These are phyloP conservation scores for Dasysyrphus albostriatus DNA, from an alignment of 2,888 invertebrate species.

Conservation along the genomic window DNA sequence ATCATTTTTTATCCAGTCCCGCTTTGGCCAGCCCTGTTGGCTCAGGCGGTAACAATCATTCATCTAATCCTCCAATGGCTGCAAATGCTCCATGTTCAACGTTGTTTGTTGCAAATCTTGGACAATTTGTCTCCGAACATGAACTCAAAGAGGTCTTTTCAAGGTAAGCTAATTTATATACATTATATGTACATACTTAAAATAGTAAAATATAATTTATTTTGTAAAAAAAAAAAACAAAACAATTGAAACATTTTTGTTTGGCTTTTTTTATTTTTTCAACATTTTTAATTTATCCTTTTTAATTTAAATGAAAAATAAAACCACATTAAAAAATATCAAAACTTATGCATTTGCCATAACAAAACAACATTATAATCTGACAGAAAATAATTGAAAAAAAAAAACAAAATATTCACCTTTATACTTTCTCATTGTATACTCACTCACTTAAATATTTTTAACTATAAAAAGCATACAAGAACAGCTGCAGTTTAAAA, in stretches of 20 bases:
- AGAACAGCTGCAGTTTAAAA: slow-evolving; percentile 59
- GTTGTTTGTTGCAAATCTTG: slow-evolving; percentile 98
- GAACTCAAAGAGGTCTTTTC: slow-evolving; percentile 99
- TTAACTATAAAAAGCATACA: slow-evolving; percentile 43
- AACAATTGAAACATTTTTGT: neutral
- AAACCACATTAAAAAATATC: neutral
- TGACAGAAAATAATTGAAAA: neutral
- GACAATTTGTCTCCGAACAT: slow-evolving; percentile 98
- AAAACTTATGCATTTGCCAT: slow-evolving; percentile 30
- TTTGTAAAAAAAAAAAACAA: slow-evolving; percentile 13
- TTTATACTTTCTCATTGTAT: slow-evolving; percentile 40
- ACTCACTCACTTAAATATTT: slow-evolving; percentile 34
- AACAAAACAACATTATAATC: slow-evolving; percentile 36
- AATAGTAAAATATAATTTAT: neutral
- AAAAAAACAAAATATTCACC: neutral
- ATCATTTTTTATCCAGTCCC: slow-evolving; percentile 96
- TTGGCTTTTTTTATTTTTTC: neutral
- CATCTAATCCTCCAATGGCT: slow-evolving; percentile 85
- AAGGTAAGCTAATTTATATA: slow-evolving; percentile 88
- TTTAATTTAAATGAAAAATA: slow-evolving; percentile 19
- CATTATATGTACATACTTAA: neutral
- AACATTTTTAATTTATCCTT: slow-evolving; percentile 6
- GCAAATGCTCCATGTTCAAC: slow-evolving; percentile 97
- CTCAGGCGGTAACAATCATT: slow-evolving; percentile 84
- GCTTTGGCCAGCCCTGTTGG: slow-evolving; percentile 94